phyloP scores from a whole-genome alignment of 2,113 vertebrate species.

The Hyperopisus bebe region DNA sequence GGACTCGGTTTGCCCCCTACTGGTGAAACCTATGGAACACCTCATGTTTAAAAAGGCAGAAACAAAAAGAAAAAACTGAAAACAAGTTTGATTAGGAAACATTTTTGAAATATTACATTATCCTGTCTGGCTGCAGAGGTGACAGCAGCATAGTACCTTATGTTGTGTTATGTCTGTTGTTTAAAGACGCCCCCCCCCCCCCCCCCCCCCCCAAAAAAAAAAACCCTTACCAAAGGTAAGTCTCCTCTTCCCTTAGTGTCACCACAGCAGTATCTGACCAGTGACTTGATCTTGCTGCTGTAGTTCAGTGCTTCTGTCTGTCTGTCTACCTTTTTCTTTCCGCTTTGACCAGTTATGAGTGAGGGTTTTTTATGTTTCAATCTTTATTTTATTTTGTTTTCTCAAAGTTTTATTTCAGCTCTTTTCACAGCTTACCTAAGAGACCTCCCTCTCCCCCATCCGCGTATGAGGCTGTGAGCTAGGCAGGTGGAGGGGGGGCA shows the following conservation, averaged over 20 bases:
- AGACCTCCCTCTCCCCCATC: background rate
- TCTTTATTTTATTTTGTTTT: background rate
- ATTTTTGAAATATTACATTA: conserved; percentile 46
- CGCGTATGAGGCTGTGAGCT: background rate
- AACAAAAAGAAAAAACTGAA: conserved; percentile 57
- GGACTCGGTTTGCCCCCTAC: background rate
- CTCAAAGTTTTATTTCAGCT: background rate
- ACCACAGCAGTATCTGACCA: conserved; percentile 78
- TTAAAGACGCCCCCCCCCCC: background rate
- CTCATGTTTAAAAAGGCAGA: background rate
- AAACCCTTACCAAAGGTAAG: background rate
- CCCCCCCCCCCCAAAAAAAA: conserved; percentile 48
- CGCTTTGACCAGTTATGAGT: conserved; percentile 66
- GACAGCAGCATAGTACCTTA: conserved; percentile 64
- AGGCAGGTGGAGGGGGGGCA: background rate
- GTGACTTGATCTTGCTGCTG: conserved; percentile 91
- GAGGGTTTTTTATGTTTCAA: background rate
- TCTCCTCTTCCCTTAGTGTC: background rate
- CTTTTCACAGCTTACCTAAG: conserved; percentile 1
- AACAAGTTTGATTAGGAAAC: conserved; percentile 55
- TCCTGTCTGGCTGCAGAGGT: conserved; percentile 28
- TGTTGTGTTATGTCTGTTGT: conserved; percentile 51
- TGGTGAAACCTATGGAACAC: background rate
- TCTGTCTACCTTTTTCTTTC: conserved; percentile 65
- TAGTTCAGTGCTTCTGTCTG: conserved; percentile 97